Base-by-base conservation (phyloP, 1,140 invertebrate species). In the Calosoma granatense region DNA sequence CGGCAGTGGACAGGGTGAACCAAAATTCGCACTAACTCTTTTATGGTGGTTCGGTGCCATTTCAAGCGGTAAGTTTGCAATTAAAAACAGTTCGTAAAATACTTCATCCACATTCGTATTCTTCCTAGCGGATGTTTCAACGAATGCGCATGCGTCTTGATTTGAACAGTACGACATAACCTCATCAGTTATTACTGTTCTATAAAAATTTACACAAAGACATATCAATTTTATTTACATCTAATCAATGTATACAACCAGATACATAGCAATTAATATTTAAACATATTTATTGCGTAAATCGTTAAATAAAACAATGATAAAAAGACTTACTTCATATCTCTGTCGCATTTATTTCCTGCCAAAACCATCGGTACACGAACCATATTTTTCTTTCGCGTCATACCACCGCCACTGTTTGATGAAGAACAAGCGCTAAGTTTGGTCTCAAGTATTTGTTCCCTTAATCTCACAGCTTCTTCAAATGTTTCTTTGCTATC, bases 1-100 rank as follows among this genome's bases (percentile, higher is more conserved):
- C 17, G 73, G 72, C 52, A 86, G 68, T 9, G 84, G 84, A 55
- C 82, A 86, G 0, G 84, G 84, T 30, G 83, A 83, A 1, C 84
- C 84, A 59, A 86, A 86, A 1, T 80, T 67, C 17, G 84, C 77
- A 68, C 81, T 81, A n/a, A 84, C 76, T 4, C 83, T 76, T 62
- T 86, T 83, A 68, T 92, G 88, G 65, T 88, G 84, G 65, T 90
- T 89, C 0, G 89, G 88, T n/a, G 87, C 87, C 89, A 92, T 92
- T 74, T 92, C 89, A 63, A 86, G 70, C 1, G 89, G 89, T 54
- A 92, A 72, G 65, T 87, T 86, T 6, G 88, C 87, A 9, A 88
- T 79, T 39, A 84, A 77, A 69, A 92, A 92, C 2, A 92, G 75
- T 60, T 87, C 83, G 66, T 87, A 84, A 70, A 91, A 92, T 2